Conservation (phyloP, 2,113 vertebrate genomes). For the Colinus virginianus region DNA sequence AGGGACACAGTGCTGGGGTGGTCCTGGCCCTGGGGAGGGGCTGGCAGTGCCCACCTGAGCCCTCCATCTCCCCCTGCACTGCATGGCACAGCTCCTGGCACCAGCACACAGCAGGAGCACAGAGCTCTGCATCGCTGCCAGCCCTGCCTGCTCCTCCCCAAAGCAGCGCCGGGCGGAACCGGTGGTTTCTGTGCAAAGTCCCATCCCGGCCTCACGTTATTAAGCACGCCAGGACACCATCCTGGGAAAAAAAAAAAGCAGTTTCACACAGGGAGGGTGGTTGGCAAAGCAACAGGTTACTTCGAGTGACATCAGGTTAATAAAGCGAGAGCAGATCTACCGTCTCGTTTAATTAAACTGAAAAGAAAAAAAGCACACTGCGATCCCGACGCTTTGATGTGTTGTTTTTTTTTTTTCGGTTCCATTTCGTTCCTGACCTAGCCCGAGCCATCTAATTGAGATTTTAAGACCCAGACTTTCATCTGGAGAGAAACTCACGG, state of each 20-base stretch:
- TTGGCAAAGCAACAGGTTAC: conserved; percentile 56
- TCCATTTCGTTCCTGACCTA: conserved; percentile 67
- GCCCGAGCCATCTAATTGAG: conserved; percentile 67
- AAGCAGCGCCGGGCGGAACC: neutral
- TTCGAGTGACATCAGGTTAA: conserved; percentile 60
- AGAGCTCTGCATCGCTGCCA: neutral
- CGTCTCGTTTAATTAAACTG: conserved; percentile 56
- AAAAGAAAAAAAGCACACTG: conserved; percentile 21
- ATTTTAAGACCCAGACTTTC: conserved; percentile 68
- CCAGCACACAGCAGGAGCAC: neutral
- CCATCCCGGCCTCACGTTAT: conserved; percentile 31
- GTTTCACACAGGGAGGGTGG: conserved; percentile 35
- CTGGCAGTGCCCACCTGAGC: neutral
- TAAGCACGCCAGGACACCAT: conserved; percentile 46
- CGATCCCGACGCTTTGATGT: conserved; percentile 62
- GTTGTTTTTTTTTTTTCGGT: conserved; percentile 21
- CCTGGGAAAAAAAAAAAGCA: conserved; percentile 39
- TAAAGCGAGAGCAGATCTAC: conserved; percentile 44
- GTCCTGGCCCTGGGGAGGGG: neutral
- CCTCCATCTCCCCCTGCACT: conserved; percentile 1
- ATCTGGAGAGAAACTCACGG: conserved; percentile 60
- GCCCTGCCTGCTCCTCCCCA: neutral
- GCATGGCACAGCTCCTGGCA: neutral
- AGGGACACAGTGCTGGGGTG: neutral
- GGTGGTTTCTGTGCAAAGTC: neutral